A percentile compares a stretch with the other conserved stretches of the same genome.
Conservation (phyloP, 2,888 invertebrate species). For the Mellilla xanthometata region DNA sequence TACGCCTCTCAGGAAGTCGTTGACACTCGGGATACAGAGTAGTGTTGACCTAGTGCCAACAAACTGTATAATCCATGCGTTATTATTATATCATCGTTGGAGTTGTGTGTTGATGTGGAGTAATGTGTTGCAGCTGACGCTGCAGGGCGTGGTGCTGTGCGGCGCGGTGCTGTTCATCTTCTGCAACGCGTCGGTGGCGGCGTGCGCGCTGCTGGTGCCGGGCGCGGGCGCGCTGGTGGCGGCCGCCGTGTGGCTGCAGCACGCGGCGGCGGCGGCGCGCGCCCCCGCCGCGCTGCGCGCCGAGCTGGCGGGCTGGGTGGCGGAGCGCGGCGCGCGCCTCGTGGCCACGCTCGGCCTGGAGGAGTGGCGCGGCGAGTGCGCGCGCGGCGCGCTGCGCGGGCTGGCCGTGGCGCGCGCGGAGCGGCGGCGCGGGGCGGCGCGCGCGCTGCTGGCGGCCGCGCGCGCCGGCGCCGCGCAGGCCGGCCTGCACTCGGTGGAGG, state of each 20-base stretch:
- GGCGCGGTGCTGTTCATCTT: conserved; percentile 87
- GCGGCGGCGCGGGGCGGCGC: conserved; percentile 42
- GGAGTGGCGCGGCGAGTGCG: conserved; percentile 39
- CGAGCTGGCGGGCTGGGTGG: conserved; percentile 78
- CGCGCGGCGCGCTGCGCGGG: conserved; percentile 48
- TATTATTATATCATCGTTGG: too few relatives aligned
- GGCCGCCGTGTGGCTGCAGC: conserved; percentile 38
- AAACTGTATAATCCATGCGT: too few relatives aligned
- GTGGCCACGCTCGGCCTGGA: conserved; percentile 53
- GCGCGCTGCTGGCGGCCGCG: conserved; percentile 35
- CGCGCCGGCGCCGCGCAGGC: conserved; percentile 21
- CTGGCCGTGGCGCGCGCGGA: conserved; percentile 35
- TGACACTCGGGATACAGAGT: too few relatives aligned
- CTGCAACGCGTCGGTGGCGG: conserved; percentile 72
- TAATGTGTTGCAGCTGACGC: conserved; percentile 44
- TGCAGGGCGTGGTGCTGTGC: conserved; percentile 77
- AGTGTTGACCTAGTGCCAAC: too few relatives aligned
- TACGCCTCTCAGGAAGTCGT: too few relatives aligned
- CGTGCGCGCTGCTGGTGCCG: conserved; percentile 38
- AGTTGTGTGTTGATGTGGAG: not conserved
- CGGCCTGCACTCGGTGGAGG: conserved; percentile 31
- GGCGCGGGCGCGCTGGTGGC: conserved; percentile 58
- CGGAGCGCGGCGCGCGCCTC: conserved; percentile 31
- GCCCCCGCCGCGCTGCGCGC: conserved; percentile 55
- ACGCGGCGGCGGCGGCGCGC: conserved; percentile 24